These are phyloP conservation scores for Eupleurogrammus muticus DNA, from an alignment of 2,797 vertebrate species.

Conservation along the genomic window DNA sequence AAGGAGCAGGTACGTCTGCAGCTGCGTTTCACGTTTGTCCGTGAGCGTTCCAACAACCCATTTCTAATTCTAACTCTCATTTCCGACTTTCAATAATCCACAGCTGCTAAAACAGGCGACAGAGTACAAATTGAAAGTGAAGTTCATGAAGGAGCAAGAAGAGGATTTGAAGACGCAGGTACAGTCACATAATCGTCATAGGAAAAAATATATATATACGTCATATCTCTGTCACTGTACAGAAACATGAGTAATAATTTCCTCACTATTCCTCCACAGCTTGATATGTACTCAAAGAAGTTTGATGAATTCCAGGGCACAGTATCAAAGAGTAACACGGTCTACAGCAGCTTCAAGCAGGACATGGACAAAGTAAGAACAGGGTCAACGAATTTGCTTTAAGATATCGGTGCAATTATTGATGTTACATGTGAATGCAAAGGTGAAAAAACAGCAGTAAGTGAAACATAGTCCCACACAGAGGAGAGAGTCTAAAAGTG, in stretches of 20 bases:
- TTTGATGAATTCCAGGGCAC: slow-evolving; percentile 99
- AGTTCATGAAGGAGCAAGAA: slow-evolving; percentile 93
- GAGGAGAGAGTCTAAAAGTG: background rate
- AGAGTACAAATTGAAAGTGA: slow-evolving; percentile 91
- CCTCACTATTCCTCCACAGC: slow-evolving; percentile 78
- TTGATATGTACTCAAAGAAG: slow-evolving; percentile 95
- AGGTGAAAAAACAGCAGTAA: slow-evolving; percentile 11
- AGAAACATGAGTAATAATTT: slow-evolving; percentile 2
- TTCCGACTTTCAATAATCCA: slow-evolving; percentile 40
- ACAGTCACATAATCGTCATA: slow-evolving; percentile 30
- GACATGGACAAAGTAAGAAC: slow-evolving; percentile 97
- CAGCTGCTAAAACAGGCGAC: slow-evolving; percentile 93
- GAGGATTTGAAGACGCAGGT: slow-evolving; percentile 92
- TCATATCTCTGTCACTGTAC: background rate
- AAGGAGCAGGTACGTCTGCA: slow-evolving; percentile 90
- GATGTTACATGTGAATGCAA: slow-evolving; percentile 25
- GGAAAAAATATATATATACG: too few relatives aligned
- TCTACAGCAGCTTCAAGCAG: slow-evolving; percentile 96
- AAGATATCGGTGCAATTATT: slow-evolving; percentile 16
- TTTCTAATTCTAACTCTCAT: slow-evolving; percentile 28
- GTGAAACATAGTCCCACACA: slow-evolving; percentile 23
- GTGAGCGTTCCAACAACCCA: slow-evolving; percentile 1
- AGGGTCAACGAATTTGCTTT: background rate
- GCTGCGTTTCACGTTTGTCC: background rate
- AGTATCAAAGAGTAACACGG: slow-evolving; percentile 94